phyloP scores from a whole-genome alignment of 2,888 invertebrate genomes.

The Epinotia demarniana region DNA sequence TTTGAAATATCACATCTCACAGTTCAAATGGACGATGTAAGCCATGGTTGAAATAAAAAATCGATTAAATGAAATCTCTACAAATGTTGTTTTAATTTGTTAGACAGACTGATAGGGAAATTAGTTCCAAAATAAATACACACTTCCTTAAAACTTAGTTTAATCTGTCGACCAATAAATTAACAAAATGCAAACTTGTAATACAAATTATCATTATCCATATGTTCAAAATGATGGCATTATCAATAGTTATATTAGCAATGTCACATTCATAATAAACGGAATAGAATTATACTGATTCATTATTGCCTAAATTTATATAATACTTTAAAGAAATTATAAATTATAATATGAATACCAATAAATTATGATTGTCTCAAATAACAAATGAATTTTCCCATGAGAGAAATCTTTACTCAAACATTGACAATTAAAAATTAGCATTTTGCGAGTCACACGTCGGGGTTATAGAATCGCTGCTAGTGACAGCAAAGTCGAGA shows the following conservation, averaged over 20 bases:
- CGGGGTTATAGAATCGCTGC: conserved; percentile 72
- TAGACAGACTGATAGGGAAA: not conserved
- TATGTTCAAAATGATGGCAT: conserved; percentile 69
- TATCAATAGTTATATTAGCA: conserved; percentile 73
- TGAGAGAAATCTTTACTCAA: conserved; percentile 47
- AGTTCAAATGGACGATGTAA: conserved; percentile 80
- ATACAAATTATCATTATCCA: conserved; percentile 57
- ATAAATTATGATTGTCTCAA: conserved; percentile 66
- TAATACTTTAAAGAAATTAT: conserved; percentile 68
- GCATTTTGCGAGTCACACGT: conserved; percentile 48
- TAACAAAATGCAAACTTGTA: conserved; percentile 76
- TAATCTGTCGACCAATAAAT: conserved; percentile 83
- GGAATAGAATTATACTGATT: conserved; percentile 68
- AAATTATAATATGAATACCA: conserved; percentile 61
- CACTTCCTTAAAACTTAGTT: conserved; percentile 76
- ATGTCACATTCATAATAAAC: conserved; percentile 65
- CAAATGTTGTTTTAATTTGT: conserved; percentile 49
- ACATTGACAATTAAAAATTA: conserved; percentile 41
- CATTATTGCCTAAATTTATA: conserved; percentile 55
- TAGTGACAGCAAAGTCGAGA: conserved; percentile 62
- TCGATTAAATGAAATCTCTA: conserved; percentile 55
- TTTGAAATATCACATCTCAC: conserved; percentile 62
- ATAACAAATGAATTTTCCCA: conserved; percentile 60
- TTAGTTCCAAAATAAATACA: conserved; percentile 51
- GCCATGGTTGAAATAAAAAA: conserved; percentile 71